These are phyloP conservation scores for Pogonocichla stellata DNA, from an alignment of 2,113 vertebrate species.

Conservation along the genomic window DNA sequence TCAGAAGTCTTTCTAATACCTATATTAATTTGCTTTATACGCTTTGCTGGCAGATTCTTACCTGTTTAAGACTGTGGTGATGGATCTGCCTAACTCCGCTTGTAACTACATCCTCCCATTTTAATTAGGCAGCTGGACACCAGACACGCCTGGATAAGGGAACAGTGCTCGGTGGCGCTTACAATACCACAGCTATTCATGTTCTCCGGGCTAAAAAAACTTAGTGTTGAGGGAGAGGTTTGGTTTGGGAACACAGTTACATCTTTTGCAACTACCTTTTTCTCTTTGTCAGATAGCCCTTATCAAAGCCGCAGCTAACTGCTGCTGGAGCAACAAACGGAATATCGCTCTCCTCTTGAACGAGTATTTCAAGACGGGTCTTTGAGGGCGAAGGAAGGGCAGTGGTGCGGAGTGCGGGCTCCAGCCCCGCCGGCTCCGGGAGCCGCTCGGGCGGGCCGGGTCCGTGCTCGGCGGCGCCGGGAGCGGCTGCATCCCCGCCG, in stretches of 20 bases:
- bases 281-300: neutral
- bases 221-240: neutral
- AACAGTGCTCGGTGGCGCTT: accelerated
- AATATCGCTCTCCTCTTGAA: neutral
- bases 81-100: neutral
- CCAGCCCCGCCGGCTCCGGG: neutral
- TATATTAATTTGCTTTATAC: neutral
- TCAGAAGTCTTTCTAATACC: neutral
- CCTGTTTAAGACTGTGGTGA: neutral
- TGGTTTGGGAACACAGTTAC: neutral
- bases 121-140: neutral
- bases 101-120: neutral
- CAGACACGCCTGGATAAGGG: neutral
- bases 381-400: neutral
- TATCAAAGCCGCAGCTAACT: neutral
- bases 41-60: neutral
- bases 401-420: neutral
- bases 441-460: neutral
- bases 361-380: neutral
- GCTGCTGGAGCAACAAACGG: neutral
- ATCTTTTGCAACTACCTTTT: neutral
- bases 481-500: neutral
- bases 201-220: neutral
- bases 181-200: accelerated
- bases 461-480: neutral